Evolutionary conservation across 2,797 vertebrate genomes (phyloP).

Genomic region (Cynopterus sphinx): DNA sequence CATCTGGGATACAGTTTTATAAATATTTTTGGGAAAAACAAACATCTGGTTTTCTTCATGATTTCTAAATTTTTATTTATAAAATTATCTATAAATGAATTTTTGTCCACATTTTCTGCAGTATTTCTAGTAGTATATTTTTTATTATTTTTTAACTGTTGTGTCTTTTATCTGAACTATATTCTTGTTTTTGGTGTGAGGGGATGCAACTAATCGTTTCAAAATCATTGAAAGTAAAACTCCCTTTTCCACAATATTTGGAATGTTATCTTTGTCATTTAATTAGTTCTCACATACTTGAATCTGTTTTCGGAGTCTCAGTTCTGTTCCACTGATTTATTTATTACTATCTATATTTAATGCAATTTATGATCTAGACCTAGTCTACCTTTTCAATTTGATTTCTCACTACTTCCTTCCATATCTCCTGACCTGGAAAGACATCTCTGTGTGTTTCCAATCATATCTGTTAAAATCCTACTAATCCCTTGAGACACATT

Average conservation of each 20-base stretch:
- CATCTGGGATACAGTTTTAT: not conserved
- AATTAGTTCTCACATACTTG: not conserved
- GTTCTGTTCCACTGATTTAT: not conserved
- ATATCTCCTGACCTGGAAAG: constrained; percentile 35
- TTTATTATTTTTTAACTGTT: not conserved
- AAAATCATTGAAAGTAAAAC: not conserved
- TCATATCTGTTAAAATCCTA: constrained; percentile 38
- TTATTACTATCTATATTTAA: constrained; percentile 41
- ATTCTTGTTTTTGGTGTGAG: not conserved
- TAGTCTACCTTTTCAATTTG: not conserved
- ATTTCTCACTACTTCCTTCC: not conserved
- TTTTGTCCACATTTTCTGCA: not conserved
- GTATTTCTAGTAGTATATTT: not conserved
- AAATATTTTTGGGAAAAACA: not conserved
- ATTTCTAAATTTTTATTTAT: not conserved
- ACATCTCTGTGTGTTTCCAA: constrained; percentile 30
- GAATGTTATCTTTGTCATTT: not conserved
- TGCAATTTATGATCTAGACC: not conserved
- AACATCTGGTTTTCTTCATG: not conserved
- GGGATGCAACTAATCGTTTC: not conserved
- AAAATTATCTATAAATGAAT: not conserved
- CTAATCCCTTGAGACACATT: not conserved
- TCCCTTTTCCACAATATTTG: not conserved
- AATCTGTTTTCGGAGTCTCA: not conserved
- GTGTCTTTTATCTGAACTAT: not conserved